Percentiles rank a stretch among this genome's conserved stretches.
These are phyloP conservation scores for Papilio xuthus DNA, from an alignment of 1,140 invertebrate genomes.

Conservation along the genomic window DNA sequence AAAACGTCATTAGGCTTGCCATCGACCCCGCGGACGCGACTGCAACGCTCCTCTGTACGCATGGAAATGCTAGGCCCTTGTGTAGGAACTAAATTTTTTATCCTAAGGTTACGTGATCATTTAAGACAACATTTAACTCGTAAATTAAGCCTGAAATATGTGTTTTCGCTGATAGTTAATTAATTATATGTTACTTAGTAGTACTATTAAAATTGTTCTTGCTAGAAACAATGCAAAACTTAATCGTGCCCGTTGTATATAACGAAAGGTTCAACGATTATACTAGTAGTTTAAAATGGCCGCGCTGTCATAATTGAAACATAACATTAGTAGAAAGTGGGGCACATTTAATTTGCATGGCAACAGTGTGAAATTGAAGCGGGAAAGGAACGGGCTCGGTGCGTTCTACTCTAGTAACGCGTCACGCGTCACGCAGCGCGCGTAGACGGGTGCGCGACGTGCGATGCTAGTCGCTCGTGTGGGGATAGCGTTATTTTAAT, in stretches of 20 bases:
- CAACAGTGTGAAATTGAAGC: constrained; percentile 55
- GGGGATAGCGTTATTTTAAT: neutral
- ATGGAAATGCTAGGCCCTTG: neutral
- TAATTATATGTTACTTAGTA: neutral
- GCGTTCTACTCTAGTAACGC: constrained; percentile 59
- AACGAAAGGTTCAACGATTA: constrained; percentile 24
- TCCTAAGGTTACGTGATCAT: neutral
- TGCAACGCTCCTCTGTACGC: neutral
- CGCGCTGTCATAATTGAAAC: constrained; percentile 40
- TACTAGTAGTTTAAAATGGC: constrained; percentile 28
- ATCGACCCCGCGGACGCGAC: constrained; percentile 6
- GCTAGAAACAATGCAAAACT: neutral
- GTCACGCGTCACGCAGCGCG: constrained; percentile 47
- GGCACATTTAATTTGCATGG: constrained; percentile 54
- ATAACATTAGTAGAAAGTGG: constrained; percentile 55
- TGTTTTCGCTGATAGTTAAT: neutral
- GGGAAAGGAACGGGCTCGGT: constrained; percentile 47
- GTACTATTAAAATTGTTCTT: neutral
- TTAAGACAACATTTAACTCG: neutral
- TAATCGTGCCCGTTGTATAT: neutral
- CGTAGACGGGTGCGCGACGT: constrained; percentile 40
- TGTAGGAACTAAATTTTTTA: neutral
- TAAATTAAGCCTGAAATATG: neutral
- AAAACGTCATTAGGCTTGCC: constrained; percentile 43
- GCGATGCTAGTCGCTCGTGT: neutral